Base-by-base conservation (phyloP, 2,888 invertebrate genomes). In the Parnassius glacialis region DNA sequence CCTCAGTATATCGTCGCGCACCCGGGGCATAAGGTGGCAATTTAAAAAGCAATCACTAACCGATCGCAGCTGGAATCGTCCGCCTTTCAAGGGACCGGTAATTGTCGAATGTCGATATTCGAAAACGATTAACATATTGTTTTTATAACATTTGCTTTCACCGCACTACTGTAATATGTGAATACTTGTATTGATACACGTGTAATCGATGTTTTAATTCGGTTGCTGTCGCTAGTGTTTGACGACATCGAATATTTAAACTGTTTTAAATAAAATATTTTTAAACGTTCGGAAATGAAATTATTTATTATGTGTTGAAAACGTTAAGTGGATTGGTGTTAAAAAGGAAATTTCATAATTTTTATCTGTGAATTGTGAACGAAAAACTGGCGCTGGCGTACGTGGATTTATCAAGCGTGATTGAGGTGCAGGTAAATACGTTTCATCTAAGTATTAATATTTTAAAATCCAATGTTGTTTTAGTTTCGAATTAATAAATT, bases 361-460 rank as follows among this genome's bases (percentile, higher is more conserved):
- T 70, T 73, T 74, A 71, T 69, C 70, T 70, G 78, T 78, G 71
- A 75, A 76, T 79, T 83, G 85, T 74, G 66, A 68, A 64, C 67
- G 77, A 92, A 91, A 92, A 87, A 81, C 90, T 93, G 93, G 94
- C 94, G 87, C 92, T 95, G 92, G 94, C 95, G 78, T 95, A 94
- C 93, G 94, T 95, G 85, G 95, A 95, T 81, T 93, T 95, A 91
- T 94, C 94, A 77, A 94, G 94, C 77, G 94, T 95, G 84, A 94
- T 95, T 84, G 95, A 95, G 92, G 94, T 94, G 83, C 95, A 95
- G 94, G 95, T 95, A 92, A 89, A 59, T 59, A 56, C 16, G 10
- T n/a, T 47, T 7, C 47, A 25, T 25, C 25, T 5, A 25, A 25
- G 25, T 16, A 25, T 25, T 25, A 25, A 25, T 25, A 25, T 25